Conservation (phyloP, 2,888 invertebrate species). For the Lepidochitona cinerea region DNA sequence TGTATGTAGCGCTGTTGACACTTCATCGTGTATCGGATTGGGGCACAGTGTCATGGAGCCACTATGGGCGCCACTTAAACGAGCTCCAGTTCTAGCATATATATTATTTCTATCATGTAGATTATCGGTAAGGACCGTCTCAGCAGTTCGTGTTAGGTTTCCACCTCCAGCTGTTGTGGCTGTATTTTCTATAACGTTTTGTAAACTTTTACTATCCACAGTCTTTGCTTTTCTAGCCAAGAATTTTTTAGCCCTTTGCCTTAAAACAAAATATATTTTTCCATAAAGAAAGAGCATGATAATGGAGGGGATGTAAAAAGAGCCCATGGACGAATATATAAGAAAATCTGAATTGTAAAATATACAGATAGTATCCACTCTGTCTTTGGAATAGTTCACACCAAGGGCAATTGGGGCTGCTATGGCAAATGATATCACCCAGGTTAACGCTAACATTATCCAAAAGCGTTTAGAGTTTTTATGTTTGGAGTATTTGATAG, state of each 20-base stretch:
- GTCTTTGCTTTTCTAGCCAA: slow-evolving; percentile 47
- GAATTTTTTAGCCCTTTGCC: slow-evolving; percentile 61
- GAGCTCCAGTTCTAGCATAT: background rate
- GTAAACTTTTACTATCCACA: slow-evolving; percentile 49
- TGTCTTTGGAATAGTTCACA: slow-evolving; percentile 91
- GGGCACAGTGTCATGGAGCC: background rate
- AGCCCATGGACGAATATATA: slow-evolving; percentile 96
- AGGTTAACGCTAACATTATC: slow-evolving; percentile 94
- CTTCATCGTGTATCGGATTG: slow-evolving; percentile 1
- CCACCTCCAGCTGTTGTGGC: slow-evolving; percentile 29
- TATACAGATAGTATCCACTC: slow-evolving; percentile 87
- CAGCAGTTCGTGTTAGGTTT: background rate
- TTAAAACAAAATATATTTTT: slow-evolving; percentile 92
- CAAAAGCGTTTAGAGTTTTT: slow-evolving; percentile 90
- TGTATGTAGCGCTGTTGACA: background rate
- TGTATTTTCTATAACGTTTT: slow-evolving; percentile 61
- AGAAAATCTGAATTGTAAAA: slow-evolving; percentile 99
- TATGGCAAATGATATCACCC: slow-evolving; percentile 95
- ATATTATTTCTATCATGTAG: background rate
- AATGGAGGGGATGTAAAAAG: slow-evolving; percentile 98
- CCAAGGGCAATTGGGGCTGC: slow-evolving; percentile 97
- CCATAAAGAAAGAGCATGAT: slow-evolving; percentile 99
- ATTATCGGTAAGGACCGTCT: background rate
- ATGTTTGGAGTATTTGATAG: slow-evolving; percentile 99
- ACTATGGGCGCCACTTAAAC: background rate